Conservation (phyloP, 1,140 invertebrate species). For the Drosophila hydei region DNA sequence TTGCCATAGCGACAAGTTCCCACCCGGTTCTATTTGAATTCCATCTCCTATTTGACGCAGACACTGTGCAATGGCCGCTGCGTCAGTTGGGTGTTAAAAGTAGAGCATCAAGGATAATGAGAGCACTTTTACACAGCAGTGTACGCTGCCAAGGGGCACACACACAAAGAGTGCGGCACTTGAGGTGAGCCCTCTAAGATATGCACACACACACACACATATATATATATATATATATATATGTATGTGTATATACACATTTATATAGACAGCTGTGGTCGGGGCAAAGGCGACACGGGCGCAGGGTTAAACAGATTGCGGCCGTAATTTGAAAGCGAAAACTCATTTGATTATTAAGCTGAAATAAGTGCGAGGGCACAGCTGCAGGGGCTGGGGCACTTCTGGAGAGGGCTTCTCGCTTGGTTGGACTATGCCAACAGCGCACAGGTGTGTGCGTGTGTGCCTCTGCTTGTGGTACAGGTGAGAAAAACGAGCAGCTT, state of each 20-base stretch:
- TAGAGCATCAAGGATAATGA: constrained; percentile 78
- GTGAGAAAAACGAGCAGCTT: constrained; percentile 75
- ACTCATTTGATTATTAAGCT: constrained; percentile 82
- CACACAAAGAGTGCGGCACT: constrained; percentile 27
- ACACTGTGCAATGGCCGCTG: constrained; percentile 15
- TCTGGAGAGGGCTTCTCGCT: background rate
- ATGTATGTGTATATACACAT: constrained; percentile 5
- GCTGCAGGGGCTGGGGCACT: background rate
- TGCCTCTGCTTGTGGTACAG: constrained; percentile 13
- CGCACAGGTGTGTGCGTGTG: background rate
- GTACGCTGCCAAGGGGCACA: constrained; percentile 32
- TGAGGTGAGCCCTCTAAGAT: constrained; percentile 38
- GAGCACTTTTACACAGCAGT: constrained; percentile 69
- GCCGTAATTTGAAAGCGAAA: constrained; percentile 80
- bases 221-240: background rate
- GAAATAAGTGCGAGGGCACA: constrained; percentile 65
- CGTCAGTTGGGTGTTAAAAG: constrained; percentile 63
- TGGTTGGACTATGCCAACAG: constrained; percentile 10
- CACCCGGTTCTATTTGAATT: background rate
- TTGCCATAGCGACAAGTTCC: background rate
- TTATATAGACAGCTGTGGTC: constrained; percentile 55
- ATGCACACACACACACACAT: constrained; percentile 10
- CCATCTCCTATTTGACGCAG: background rate
- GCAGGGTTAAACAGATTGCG: constrained; percentile 77
- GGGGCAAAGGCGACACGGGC: constrained; percentile 38